Evolutionary conservation across 2,113 vertebrate species (phyloP), one percentile per base, ranked within the genome.

Genomic region (crab-eating macaque (Macaca fascicularis)): DNA sequence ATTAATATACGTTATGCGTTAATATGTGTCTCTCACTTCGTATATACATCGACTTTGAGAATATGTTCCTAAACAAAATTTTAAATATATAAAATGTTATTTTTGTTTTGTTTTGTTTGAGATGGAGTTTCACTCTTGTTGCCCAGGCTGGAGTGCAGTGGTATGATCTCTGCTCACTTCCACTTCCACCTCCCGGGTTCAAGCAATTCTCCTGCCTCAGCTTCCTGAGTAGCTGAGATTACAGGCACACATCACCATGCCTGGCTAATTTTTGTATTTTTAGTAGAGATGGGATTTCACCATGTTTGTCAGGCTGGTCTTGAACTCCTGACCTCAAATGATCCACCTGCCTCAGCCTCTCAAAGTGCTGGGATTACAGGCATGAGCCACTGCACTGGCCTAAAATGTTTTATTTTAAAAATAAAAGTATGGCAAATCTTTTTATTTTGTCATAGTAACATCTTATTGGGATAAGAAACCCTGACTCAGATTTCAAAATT

Each of bases 401-500:
- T 90, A 76, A 81, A 64, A 78, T 79, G 7, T 72, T 90, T 83
- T 45, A 75, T 83, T 94, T 88, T 43, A 23, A 93, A 93, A 88
- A 59, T 61, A 69, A 90, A n/a, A 69, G 27, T 45, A 59, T 45
- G 48, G 45, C 17, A 96, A 30, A 35, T 88, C 6, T 50, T 89
- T 81, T 93, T 72, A 45, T 93, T 86, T 78, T 82, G 40, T 88
- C 70, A 80, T n/a, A 30, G 38, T 75, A 90, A 67, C 52, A 87
- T 90, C 14, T 90, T 86, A 64, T 45, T 83, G 16, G 45, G 20
- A 45, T 92, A 55, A 95, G 61, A 74, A 97, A 12, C 11, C 14
- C 17, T 86, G 89, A 74, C 67, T 74, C 52, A 83, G 72, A 87
- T 92, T 92, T 87, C 27, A 78, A 89, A 92, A 72, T 79, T 90